These are phyloP conservation scores for Emydocephalus ijimae DNA, from an alignment of 2,113 vertebrate species.

Conservation along the genomic window DNA sequence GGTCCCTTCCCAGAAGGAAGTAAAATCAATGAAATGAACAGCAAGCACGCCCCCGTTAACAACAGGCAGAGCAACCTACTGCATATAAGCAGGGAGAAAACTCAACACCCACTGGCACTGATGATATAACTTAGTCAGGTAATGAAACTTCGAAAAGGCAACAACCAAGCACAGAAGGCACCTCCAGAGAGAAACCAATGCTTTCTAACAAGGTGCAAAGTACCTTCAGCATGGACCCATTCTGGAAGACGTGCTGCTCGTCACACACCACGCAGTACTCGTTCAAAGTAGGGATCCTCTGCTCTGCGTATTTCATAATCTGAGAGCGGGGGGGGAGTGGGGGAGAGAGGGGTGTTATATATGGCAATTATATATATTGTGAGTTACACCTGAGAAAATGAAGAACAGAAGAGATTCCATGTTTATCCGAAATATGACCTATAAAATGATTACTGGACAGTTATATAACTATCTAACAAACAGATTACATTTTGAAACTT, in stretches of 20 bases:
- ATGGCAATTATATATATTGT: no score
- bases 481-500: no score
- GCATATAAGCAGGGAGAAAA: not conserved
- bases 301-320: conserved; percentile 99
- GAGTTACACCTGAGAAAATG: no score
- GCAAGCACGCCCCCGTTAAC: not conserved
- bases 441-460: no score
- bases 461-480: no score
- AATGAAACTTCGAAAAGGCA: not conserved
- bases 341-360: no score
- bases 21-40: not conserved
- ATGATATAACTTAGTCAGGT: not conserved
- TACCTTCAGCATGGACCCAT: conserved; percentile 99
- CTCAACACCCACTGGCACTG: no score
- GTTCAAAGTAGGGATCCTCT: conserved; percentile 95
- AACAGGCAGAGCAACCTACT: not conserved
- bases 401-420: no score
- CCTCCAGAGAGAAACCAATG: not conserved
- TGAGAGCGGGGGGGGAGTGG: conserved; percentile 45
- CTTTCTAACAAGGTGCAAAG: not conserved
- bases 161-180: not conserved
- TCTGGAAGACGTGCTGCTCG: conserved; percentile 99
- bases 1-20: no score
- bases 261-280: conserved; percentile 99
- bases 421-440: no score